Conservation (phyloP, 2,888 invertebrate genomes). For the Crematogaster levior region DNA sequence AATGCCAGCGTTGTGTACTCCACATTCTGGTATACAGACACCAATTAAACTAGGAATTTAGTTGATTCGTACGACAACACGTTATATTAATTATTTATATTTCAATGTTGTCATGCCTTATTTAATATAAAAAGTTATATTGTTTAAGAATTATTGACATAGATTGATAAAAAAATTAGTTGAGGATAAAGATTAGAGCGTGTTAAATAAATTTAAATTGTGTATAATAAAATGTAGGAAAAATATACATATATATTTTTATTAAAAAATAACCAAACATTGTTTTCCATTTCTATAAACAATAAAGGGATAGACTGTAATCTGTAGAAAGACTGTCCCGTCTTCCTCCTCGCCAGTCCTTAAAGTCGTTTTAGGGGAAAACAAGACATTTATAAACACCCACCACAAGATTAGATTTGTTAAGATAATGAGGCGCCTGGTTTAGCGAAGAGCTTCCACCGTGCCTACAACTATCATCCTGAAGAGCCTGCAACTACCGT, state of each 20-base stretch:
- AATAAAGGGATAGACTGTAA: conserved; percentile 29
- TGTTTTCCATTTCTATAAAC: neutral
- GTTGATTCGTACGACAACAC: neutral
- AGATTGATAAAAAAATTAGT: neutral
- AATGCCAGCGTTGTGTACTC: conserved; percentile 58
- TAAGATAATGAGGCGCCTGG: conserved; percentile 84
- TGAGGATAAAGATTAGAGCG: neutral
- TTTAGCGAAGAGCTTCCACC: conserved; percentile 72
- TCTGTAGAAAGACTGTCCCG: conserved; percentile 21
- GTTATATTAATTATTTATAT: neutral
- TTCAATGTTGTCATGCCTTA: neutral
- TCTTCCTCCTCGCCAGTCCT: conserved; percentile 32
- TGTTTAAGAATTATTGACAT: neutral
- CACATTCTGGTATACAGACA: conserved; percentile 33
- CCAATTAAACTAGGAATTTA: conserved; percentile 42
- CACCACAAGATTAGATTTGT: conserved; percentile 85
- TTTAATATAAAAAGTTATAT: neutral
- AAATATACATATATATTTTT: no score
- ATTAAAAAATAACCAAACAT: neutral
- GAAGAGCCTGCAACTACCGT: conserved; percentile 78
- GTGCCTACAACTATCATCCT: conserved; percentile 72
- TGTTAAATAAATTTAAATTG: conserved; percentile 7
- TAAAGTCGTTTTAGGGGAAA: conserved; percentile 76
- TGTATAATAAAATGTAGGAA: no score
- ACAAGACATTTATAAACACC: conserved; percentile 86